Base-by-base conservation (phyloP, 2,797 vertebrate species). In the Ibycter americanus region DNA sequence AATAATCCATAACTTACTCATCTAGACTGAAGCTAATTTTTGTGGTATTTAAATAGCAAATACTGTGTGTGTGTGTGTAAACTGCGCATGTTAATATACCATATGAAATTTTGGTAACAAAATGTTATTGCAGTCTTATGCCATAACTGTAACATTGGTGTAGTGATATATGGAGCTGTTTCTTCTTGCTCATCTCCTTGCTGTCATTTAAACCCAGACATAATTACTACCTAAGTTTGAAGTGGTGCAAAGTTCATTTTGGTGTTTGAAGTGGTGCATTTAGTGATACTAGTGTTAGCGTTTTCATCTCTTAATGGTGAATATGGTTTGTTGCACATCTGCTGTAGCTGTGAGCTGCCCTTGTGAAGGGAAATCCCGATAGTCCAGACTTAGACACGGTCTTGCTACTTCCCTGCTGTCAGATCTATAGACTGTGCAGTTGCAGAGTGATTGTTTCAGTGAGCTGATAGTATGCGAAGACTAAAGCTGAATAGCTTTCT, bases 31-130 rank as follows among this genome's bases (percentile, higher is more conserved):
- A 62, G 5, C 27, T 94, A 85, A 15, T 25, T 91, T 71, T 56
- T 36, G 31, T 95, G 65, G 13, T 54, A 82, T 84, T 92, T 82
- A 76, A 93, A 59, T 72, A 82, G 40, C 29, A 72, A 61, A 81
- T 56, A 52, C 67, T 23, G 8, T 61, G 36, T 19, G 18, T 38
- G 59, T 29, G 36, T 23, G 56, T 9, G 36, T 6, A 40, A 40
- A 29, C 26, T 38, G 36, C 20, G 8, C 29, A 40, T 29, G 27
- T 62, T 84, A 74, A 63, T 74, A 14, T 40, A 66, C 34, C 16
- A n/a, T 9, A 27, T 32, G 15, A 66, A 27, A 17, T 55, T 58
- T 90, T 74, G 66, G 4, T 79, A 54, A 52, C 8, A 38, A 63
- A 68, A 31, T 70, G n/a, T 52, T 78, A 11, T 16, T 63, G 55